Percentiles rank a stretch among this genome's conserved stretches.
Evolutionary conservation across 2,113 vertebrate genomes (phyloP).

Genomic region (Orycteropus afer): DNA sequence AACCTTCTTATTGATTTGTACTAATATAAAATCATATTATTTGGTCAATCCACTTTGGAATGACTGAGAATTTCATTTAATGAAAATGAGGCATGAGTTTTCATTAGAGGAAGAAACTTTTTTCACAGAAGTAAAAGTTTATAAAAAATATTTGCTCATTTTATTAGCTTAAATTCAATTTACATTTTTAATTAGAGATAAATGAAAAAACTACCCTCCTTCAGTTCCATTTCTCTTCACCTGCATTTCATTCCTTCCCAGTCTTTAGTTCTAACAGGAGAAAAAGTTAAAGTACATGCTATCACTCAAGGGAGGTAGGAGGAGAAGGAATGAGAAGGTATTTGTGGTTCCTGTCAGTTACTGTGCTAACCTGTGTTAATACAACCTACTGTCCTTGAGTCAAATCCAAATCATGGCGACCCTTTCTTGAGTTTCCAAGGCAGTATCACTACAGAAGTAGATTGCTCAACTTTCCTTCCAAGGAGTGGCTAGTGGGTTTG

Average conservation of each 20-base stretch:
- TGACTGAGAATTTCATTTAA: conserved; percentile 3
- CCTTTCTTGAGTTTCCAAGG: too few species aligned
- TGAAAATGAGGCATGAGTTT: neutral
- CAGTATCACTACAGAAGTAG: too few species aligned
- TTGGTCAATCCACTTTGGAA: neutral
- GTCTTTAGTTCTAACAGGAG: neutral
- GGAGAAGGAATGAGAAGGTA: neutral
- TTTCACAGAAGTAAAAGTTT: neutral
- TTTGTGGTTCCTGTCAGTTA: neutral
- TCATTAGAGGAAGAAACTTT: neutral
- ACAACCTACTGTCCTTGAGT: too few species aligned
- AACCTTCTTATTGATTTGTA: neutral
- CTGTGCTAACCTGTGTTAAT: neutral
- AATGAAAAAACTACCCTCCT: neutral
- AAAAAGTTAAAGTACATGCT: neutral
- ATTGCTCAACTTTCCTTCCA: too few species aligned
- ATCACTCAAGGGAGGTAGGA: neutral
- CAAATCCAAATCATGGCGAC: too few species aligned
- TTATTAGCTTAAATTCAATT: neutral
- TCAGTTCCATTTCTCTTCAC: neutral
- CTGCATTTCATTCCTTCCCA: neutral
- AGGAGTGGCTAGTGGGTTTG: too few species aligned
- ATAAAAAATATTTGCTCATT: neutral
- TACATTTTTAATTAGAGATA: neutral
- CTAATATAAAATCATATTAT: neutral